Conservation (phyloP, 2,797 vertebrate species). For the Arctocebus calabarensis region DNA sequence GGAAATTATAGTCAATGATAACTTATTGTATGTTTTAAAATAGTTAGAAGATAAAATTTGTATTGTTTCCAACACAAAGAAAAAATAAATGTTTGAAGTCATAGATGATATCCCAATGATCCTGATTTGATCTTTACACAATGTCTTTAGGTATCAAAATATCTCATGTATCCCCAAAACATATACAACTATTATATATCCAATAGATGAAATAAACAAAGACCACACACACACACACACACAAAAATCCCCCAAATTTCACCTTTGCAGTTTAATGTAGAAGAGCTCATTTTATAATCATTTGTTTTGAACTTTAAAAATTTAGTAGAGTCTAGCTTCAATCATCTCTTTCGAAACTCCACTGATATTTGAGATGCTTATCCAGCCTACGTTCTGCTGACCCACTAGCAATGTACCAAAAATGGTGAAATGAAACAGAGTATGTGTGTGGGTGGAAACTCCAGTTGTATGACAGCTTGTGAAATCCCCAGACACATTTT, state of each 20-base stretch:
- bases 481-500: background rate
- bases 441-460: background rate
- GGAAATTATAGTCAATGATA: background rate
- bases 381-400: background rate
- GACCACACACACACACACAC: background rate
- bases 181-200: background rate
- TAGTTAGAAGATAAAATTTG: background rate
- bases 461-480: background rate
- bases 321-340: background rate
- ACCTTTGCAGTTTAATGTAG: background rate
- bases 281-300: background rate
- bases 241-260: background rate
- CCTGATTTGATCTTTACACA: background rate
- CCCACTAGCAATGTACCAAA: background rate
- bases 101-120: background rate
- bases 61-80: background rate
- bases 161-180: background rate
- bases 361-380: background rate
- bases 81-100: background rate
- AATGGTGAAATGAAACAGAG: background rate
- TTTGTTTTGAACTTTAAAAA: conserved; percentile 14
- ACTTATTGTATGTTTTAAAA: background rate
- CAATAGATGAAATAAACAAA: background rate
- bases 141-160: background rate
- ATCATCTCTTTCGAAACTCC: conserved; percentile 4